These are phyloP conservation scores for Cremastobaeus sp. DNA, from an alignment of 2,888 invertebrate genomes.

Conservation along the genomic window DNA sequence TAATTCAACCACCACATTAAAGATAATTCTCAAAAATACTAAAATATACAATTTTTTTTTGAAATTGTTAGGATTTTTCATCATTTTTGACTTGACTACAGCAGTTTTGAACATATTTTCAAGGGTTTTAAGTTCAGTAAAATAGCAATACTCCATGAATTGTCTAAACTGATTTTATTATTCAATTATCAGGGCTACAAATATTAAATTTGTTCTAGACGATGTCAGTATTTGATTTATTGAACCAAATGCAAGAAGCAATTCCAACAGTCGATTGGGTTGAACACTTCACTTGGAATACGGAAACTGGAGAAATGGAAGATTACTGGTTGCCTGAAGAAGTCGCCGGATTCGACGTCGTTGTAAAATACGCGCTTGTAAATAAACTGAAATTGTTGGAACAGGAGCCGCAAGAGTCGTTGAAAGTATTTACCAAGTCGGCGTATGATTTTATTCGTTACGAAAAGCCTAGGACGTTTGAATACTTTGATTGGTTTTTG, in stretches of 20 bases:
- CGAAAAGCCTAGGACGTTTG: conserved; percentile 66
- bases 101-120: no score
- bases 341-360: conserved; percentile 69
- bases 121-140: no score
- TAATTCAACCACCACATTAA: no score
- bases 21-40: no score
- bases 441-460: conserved; percentile 71
- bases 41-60: no score
- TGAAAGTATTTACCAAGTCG: conserved; percentile 71
- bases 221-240: conserved; percentile 67
- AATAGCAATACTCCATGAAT: no score
- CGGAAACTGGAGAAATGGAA: conserved; percentile 57
- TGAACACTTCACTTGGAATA: conserved; percentile 71
- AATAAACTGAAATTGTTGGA: conserved; percentile 64
- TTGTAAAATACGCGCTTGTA: conserved; percentile 69
- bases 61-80: no score
- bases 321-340: conserved; percentile 74
- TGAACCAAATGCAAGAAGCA: conserved; percentile 75
- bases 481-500: conserved; percentile 76
- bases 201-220: no score
- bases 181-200: no score
- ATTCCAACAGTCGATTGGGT: conserved; percentile 74
- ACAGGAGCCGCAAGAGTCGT: conserved; percentile 62
- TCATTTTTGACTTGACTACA: no score
- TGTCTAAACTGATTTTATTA: no score